Evolutionary conservation across 2,797 vertebrate genomes (phyloP), one percentile per base, ranked within the genome.

Genomic region (Pagetopsis macropterus): DNA sequence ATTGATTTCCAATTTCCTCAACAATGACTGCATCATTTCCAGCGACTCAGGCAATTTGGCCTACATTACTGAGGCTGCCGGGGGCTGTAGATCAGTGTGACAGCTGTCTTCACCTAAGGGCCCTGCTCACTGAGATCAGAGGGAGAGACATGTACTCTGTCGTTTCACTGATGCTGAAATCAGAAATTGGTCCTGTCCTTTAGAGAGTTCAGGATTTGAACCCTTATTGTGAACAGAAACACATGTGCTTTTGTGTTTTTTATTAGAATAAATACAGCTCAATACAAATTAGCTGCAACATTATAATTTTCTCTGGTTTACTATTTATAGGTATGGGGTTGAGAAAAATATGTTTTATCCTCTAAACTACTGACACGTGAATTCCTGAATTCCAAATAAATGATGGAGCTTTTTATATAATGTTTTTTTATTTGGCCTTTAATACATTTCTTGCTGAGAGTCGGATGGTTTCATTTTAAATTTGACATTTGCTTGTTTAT

Each of bases 1-100:
- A 97, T 97, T 96, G 96, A 98, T 97, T 97, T 97, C 95, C 96
- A 96, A 95, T 98, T 97, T 96, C 95, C 96, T 95, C 92, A 93
- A 93, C 95, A 96, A 96, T 95, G 95, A 94, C 94, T 95, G 94
- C 95, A 96, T 97, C 94, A 95, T 95, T 91, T 94, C 94, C 87
- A 94, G 93, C 93, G 92, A 95, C 93, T 96, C 93, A 91, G 92
- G 94, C 95, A 95, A 96, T 97, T 97, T 96, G 95, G 94, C 93
- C 94, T 90, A 92, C 94, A 95, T 96, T 94, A 95, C 91, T 83
- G 91, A 78, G 81, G 85, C 88, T 88, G 94, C 92, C 84, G 76
- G 89, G 88, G 92, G 92, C 92, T 91, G 94, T 96, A 95, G 94
- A 97, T 97, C 96, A 96, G 92, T 63, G 88, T 94, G 96, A 96